Conservation (phyloP, 2,797 vertebrate species). For the Steatocranus sp. region DNA sequence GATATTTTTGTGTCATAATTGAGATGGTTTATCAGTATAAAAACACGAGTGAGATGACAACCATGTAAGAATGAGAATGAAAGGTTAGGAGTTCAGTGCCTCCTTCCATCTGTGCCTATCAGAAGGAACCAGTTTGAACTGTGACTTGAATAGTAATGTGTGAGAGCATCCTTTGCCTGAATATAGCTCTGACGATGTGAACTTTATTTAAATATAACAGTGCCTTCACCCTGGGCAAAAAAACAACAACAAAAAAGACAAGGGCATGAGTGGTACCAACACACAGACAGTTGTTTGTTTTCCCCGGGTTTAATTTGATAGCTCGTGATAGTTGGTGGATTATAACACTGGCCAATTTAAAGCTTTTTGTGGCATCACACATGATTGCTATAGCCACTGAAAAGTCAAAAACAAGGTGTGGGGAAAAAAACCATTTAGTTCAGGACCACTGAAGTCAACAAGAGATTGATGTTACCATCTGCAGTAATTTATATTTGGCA, state of each 20-base stretch:
- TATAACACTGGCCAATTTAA: not conserved
- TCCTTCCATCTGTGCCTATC: slow-evolving; percentile 16
- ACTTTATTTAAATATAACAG: slow-evolving; percentile 27
- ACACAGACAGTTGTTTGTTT: not conserved
- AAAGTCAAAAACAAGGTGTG: not conserved
- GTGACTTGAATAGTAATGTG: slow-evolving; percentile 59
- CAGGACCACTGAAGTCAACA: not conserved
- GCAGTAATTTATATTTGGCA: not conserved
- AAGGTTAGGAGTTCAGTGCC: slow-evolving; percentile 46
- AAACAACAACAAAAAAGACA: not conserved
- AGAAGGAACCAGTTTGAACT: slow-evolving; percentile 37
- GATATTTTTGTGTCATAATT: slow-evolving; percentile 50
- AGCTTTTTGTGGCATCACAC: not conserved
- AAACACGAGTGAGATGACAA: slow-evolving; percentile 43
- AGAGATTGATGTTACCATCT: not conserved
- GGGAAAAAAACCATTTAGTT: not conserved
- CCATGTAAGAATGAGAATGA: slow-evolving; percentile 13
- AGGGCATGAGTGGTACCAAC: not conserved
- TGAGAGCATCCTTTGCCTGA: slow-evolving; percentile 15
- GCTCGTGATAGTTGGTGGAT: not conserved
- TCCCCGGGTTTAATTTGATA: slow-evolving; percentile 1
- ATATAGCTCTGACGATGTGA: slow-evolving; percentile 23
- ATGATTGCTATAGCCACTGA: not conserved
- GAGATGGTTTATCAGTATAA: slow-evolving; percentile 43
- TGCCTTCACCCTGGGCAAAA: not conserved